phyloP scores from a whole-genome alignment of 2,113 vertebrate species.

The Rhabdornis inornatus region DNA sequence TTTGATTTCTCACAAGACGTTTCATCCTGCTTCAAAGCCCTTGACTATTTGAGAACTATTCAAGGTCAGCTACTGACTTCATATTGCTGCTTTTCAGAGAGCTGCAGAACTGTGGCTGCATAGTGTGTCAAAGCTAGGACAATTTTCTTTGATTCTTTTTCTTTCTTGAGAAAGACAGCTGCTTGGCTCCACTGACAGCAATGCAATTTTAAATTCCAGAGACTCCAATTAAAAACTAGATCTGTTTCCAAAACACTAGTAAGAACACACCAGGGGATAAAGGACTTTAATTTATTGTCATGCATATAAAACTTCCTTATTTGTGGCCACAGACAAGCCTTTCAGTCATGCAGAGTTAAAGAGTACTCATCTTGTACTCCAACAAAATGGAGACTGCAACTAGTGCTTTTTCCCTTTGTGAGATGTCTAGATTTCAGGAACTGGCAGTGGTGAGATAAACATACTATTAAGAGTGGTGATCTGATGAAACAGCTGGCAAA shows the following conservation, averaged over 20 bases:
- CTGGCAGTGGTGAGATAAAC: not conserved
- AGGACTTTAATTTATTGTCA: slow-evolving; percentile 29
- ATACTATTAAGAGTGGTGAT: not conserved
- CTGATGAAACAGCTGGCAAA: slow-evolving; percentile 19
- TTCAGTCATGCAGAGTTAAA: not conserved
- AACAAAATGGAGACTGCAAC: not conserved
- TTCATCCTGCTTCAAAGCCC: not conserved
- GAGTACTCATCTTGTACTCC: not conserved
- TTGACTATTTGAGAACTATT: not conserved
- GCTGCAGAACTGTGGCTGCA: not conserved
- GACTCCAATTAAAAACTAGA: slow-evolving; percentile 32
- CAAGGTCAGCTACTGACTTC: not conserved
- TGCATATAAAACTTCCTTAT: slow-evolving; percentile 1
- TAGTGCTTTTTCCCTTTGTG: not conserved
- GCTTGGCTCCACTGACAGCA: slow-evolving; percentile 14
- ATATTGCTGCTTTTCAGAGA: not conserved
- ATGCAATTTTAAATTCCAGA: slow-evolving; percentile 30
- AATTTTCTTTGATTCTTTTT: not conserved
- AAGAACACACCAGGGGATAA: not conserved
- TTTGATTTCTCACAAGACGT: not conserved
- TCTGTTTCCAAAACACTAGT: slow-evolving; percentile 12
- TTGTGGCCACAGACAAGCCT: not conserved
- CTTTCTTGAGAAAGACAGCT: slow-evolving; percentile 6
- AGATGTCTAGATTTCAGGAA: not conserved
- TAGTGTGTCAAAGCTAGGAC: not conserved